Evolutionary conservation across 2,888 invertebrate genomes (phyloP), one percentile per base, ranked within the genome.

Genomic region (Drosophila siamana): DNA sequence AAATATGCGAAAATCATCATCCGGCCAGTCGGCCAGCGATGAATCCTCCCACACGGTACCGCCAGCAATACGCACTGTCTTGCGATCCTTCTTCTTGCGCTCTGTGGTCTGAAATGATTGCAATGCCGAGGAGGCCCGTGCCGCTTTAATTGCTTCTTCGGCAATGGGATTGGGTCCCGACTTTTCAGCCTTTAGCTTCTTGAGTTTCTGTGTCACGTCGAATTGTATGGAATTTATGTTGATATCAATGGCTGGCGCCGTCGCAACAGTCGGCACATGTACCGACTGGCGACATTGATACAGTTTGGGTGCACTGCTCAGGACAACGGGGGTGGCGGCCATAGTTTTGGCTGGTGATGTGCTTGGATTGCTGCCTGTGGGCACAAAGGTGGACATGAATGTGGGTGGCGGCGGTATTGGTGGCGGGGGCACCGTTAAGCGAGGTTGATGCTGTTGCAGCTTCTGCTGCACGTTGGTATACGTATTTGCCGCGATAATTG

Each of bases 1-100:
- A 92, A 99, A 99, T 93, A 99, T 96, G 75, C 99, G 94, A 93
- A 98, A 99, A 93, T 99, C 99, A 93, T 98, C 98, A 79, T 97
- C 96, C n/a, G 97, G 96, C 99, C 99, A 99, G 90, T 99, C 99
- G 15, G 95, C 93, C 55, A 99, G 92, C 0, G 98, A 97, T 19
- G 95, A 94, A 93, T 99, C 99, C 92, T 99, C 99, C 99, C 99
- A 99, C 0, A 96, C 96, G 80, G 96, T 95, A 0, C 98, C 98
- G 3, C 98, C 99, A 0, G 98, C 99, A 76, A 96, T 96, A 26
- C 99, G 93, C 51, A 99, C 95, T 66, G 97, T 95, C 60, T 92
- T 92, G 2, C 92, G 86, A 68, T 92, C 92, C 57, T 92, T 92
- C 52, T 92, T 92, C 62, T 92, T 91, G 11, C 92, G 93, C 77